A percentile compares a stretch with the other conserved stretches of the same genome.
phyloP scores from a whole-genome alignment of 2,797 vertebrate species.

The Gorsachius magnificus region DNA sequence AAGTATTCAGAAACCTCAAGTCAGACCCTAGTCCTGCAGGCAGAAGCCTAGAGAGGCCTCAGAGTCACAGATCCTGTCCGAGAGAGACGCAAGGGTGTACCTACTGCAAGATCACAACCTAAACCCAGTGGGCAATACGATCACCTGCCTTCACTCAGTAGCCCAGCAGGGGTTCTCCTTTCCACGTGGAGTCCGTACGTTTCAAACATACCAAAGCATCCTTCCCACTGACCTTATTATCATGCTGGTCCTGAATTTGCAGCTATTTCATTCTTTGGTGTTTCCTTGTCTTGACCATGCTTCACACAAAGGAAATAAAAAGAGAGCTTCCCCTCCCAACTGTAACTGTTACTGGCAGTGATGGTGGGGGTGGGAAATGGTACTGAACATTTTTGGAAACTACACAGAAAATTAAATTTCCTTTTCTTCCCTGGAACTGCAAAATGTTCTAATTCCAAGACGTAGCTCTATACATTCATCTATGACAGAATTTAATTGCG shows the following conservation, averaged over 20 bases:
- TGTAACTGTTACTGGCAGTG: neutral
- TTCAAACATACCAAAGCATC: neutral
- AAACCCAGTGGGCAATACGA: fast-evolving
- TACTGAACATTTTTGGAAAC: neutral
- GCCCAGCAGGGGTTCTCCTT: neutral
- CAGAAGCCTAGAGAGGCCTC: neutral
- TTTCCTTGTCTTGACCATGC: neutral
- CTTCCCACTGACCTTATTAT: neutral
- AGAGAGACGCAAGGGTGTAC: neutral
- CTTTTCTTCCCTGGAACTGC: neutral
- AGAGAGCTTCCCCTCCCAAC: neutral
- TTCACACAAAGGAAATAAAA: neutral
- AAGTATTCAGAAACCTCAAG: neutral
- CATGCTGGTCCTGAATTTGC: neutral
- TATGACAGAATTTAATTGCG: neutral
- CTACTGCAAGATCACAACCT: neutral
- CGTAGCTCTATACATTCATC: neutral
- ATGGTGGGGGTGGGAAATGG: neutral
- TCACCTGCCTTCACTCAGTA: neutral
- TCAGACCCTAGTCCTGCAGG: neutral
- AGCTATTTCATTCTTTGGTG: neutral
- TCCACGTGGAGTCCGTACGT: neutral
- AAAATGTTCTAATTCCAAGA: neutral
- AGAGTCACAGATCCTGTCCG: neutral
- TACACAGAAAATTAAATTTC: neutral